phyloP scores from a whole-genome alignment of 1,140 invertebrate genomes.

The Tetraneura akinire region DNA sequence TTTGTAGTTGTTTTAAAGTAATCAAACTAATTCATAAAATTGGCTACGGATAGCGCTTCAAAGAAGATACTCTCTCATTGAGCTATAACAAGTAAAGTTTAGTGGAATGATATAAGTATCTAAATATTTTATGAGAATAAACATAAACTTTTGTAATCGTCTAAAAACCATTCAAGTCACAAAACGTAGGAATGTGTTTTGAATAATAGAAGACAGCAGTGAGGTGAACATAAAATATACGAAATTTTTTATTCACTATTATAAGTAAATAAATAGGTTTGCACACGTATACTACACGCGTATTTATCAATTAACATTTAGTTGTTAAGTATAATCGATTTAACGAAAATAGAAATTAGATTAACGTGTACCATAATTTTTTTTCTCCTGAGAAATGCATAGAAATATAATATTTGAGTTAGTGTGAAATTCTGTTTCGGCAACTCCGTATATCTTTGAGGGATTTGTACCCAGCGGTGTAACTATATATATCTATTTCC shows the following conservation, averaged over 20 bases:
- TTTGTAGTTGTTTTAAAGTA: not conserved
- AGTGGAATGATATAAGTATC: not conserved
- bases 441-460: conserved; percentile 10
- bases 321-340: no score
- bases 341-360: not conserved
- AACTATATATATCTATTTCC: conserved; percentile 34
- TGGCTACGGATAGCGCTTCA: not conserved
- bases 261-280: not conserved
- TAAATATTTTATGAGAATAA: not conserved
- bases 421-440: conserved; percentile 2
- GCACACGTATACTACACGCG: no score
- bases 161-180: no score
- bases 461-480: conserved; percentile 15
- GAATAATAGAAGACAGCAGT: no score
- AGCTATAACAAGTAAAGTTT: no score
- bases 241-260: no score
- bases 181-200: no score
- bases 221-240: no score
- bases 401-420: not conserved
- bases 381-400: not conserved
- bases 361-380: not conserved
- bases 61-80: not conserved
- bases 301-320: no score
- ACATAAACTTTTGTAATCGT: not conserved
- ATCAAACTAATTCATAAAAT: not conserved